Evolutionary conservation across 2,113 vertebrate genomes (phyloP).

Genomic region (Lagopus muta): DNA sequence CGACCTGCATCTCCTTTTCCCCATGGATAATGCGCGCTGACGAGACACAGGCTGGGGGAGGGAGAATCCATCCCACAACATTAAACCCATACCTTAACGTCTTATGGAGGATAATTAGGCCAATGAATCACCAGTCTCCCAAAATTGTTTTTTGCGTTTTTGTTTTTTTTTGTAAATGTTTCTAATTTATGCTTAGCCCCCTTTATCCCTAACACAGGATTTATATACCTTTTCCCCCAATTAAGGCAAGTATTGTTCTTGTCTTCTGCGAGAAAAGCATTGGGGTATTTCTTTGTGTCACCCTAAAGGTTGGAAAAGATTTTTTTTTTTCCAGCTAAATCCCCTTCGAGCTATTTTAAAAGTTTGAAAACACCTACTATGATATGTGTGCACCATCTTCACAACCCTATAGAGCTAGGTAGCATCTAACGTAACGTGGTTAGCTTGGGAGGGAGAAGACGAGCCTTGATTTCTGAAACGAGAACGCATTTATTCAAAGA

Average conservation of each 20-base stretch:
- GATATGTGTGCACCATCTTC: background rate
- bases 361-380: background rate
- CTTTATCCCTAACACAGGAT: background rate
- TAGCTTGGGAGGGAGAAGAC: background rate
- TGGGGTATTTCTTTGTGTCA: background rate
- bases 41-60: constrained; percentile 18
- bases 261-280: background rate
- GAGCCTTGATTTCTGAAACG: background rate
- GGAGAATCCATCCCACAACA: constrained; percentile 46
- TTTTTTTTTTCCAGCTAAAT: background rate
- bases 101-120: constrained; percentile 52
- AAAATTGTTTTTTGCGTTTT: background rate
- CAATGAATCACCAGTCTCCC: constrained; percentile 48
- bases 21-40: constrained; percentile 37
- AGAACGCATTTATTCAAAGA: background rate
- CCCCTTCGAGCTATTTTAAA: background rate
- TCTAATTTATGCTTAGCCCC: background rate
- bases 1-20: constrained; percentile 61
- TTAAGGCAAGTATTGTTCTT: background rate
- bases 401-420: background rate
- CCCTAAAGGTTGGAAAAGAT: background rate
- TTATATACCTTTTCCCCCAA: background rate
- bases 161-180: background rate
- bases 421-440: background rate
- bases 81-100: constrained; percentile 34